phyloP scores from a whole-genome alignment of 2,113 vertebrate species.

The Protomyctophum bolini region DNA sequence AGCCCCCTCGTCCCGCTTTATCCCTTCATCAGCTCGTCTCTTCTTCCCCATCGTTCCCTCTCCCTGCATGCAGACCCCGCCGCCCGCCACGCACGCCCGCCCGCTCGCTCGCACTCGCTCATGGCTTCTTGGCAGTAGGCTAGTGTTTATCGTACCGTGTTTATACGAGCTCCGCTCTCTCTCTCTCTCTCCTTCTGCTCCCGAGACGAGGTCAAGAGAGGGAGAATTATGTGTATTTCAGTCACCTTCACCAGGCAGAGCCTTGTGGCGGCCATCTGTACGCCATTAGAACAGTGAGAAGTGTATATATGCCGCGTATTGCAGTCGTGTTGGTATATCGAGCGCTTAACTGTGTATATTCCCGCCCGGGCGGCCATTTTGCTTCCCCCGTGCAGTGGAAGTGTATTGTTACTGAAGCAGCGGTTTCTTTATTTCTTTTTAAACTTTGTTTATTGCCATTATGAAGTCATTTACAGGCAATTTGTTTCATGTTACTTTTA shows the following conservation, averaged over 20 bases:
- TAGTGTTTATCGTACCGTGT: slow-evolving; percentile 26
- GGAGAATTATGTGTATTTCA: not conserved
- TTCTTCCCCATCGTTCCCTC: not conserved
- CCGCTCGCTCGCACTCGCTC: not conserved
- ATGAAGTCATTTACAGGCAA: too few species aligned
- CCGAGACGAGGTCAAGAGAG: slow-evolving; percentile 6
- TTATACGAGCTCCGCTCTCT: slow-evolving; percentile 14
- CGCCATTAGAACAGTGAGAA: slow-evolving; percentile 39
- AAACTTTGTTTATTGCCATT: too few species aligned
- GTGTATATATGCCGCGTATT: not conserved
- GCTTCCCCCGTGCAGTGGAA: too few species aligned
- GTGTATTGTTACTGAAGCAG: too few species aligned
- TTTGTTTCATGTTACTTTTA: too few species aligned
- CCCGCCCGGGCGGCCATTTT: not conserved
- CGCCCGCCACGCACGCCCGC: not conserved
- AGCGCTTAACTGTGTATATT: not conserved
- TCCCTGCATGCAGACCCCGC: slow-evolving; percentile 1
- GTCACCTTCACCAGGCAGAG: not conserved
- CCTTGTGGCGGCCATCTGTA: slow-evolving; percentile 47
- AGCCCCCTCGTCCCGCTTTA: slow-evolving; percentile 26
- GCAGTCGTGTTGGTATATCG: not conserved
- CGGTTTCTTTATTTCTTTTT: too few species aligned
- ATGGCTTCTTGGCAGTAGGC: slow-evolving; percentile 30
- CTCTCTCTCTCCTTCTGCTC: slow-evolving; percentile 15
- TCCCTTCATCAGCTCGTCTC: slow-evolving; percentile 22